A percentile compares a stretch with the other conserved stretches of the same genome.
These are phyloP conservation scores for Euclidia mi DNA, from an alignment of 2,888 invertebrate genomes.

Conservation along the genomic window DNA sequence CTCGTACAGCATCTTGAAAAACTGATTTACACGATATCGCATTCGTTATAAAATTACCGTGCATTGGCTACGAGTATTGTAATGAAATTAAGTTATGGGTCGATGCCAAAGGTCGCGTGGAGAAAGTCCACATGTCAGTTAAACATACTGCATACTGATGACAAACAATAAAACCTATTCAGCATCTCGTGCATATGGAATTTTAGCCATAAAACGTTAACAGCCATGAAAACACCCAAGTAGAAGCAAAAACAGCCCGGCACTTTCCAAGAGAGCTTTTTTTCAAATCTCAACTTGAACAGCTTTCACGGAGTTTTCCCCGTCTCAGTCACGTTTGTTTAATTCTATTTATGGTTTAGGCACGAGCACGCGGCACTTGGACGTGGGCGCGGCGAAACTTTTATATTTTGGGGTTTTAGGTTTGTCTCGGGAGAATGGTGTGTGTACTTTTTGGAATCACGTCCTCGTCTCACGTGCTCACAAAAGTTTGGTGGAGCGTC, in stretches of 20 bases:
- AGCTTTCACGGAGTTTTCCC: slow-evolving; percentile 40
- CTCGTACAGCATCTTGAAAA: background rate
- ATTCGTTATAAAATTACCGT: no score
- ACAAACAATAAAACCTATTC: slow-evolving; percentile 6
- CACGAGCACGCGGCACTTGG: slow-evolving; percentile 40
- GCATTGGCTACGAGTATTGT: no score
- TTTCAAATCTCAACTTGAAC: slow-evolving; percentile 33
- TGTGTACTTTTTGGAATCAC: slow-evolving; percentile 39
- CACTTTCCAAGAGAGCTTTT: slow-evolving; percentile 23
- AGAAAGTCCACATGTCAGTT: slow-evolving; percentile 1
- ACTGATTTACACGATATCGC: background rate
- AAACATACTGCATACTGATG: background rate
- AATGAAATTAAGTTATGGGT: background rate
- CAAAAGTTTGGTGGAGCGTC: slow-evolving; percentile 29
- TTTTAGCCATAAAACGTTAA: slow-evolving; percentile 10
- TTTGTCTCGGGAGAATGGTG: slow-evolving; percentile 23
- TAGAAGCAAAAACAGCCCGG: background rate
- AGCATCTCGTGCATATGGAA: slow-evolving; percentile 1
- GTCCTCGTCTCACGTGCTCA: slow-evolving; percentile 48
- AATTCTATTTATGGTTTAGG: slow-evolving; percentile 60
- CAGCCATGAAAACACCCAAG: slow-evolving; percentile 5
- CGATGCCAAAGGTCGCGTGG: background rate
- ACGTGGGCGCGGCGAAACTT: slow-evolving; percentile 38
- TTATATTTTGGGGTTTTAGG: slow-evolving; percentile 35
- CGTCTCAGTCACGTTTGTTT: slow-evolving; percentile 55